Percentiles rank a stretch among this genome's conserved stretches.
Evolutionary conservation across 2,797 vertebrate species (phyloP).

Genomic region (Pipistrellus nathusii): DNA sequence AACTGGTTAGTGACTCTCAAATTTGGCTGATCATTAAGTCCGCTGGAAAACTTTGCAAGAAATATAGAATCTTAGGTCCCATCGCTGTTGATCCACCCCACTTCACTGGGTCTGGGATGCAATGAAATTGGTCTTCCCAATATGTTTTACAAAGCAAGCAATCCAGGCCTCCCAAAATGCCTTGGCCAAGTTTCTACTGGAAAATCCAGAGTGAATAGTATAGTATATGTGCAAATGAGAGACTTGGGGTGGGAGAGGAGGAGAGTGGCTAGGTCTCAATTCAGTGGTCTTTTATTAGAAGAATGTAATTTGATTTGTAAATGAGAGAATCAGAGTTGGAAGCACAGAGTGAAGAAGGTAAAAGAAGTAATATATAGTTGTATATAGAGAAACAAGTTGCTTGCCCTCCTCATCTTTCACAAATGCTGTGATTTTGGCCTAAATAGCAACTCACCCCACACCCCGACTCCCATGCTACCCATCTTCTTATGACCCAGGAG

Average conservation of each 20-base stretch:
- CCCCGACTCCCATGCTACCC: not conserved
- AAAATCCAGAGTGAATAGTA: not conserved
- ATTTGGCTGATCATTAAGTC: not conserved
- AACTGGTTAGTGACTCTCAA: not conserved
- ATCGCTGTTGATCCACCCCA: not conserved
- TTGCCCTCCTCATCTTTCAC: not conserved
- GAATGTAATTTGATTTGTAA: not conserved
- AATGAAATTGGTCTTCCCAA: not conserved
- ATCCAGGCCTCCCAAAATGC: not conserved
- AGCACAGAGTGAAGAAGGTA: not conserved
- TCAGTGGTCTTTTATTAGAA: constrained; percentile 7
- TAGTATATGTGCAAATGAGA: not conserved
- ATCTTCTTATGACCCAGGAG: not conserved
- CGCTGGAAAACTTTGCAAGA: not conserved
- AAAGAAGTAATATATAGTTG: not conserved
- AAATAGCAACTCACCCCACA: not conserved
- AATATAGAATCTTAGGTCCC: not conserved
- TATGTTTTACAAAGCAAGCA: not conserved
- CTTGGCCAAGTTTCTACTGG: not conserved
- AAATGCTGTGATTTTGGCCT: not conserved
- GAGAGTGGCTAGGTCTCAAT: not conserved
- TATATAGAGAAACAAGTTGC: not conserved
- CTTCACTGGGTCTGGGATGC: not conserved
- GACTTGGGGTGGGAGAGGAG: not conserved
- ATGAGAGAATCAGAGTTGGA: not conserved